A percentile compares a stretch with the other conserved stretches of the same genome.
Evolutionary conservation across 2,888 invertebrate species (phyloP).

Genomic region (Cylloceria caligata): DNA sequence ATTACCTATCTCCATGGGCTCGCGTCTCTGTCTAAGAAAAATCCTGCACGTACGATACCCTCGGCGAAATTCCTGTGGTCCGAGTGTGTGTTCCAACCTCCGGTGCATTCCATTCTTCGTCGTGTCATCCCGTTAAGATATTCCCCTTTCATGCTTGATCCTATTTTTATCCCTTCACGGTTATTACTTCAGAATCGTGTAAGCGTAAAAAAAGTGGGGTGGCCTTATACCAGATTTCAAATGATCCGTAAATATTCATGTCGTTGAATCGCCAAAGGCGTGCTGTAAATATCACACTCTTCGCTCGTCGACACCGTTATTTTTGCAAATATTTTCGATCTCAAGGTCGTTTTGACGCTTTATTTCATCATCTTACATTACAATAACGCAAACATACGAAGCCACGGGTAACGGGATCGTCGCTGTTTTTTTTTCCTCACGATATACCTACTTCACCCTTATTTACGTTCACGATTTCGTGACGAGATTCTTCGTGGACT

Average conservation of each 20-base stretch:
- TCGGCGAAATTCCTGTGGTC: conserved; percentile 21
- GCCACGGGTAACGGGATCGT: neutral
- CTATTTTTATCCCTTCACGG: conserved; percentile 44
- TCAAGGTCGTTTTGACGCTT: neutral
- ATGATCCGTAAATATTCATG: conserved; percentile 42
- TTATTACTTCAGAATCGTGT: conserved; percentile 46
- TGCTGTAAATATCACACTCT: conserved; percentile 32
- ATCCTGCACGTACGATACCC: conserved; percentile 26
- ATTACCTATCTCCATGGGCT: conserved; percentile 23
- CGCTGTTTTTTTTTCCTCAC: neutral
- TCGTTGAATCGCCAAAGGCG: conserved; percentile 17
- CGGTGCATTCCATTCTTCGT: conserved; percentile 6
- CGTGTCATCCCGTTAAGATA: conserved; percentile 46
- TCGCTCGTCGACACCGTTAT: conserved; percentile 5
- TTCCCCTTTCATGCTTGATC: conserved; percentile 27
- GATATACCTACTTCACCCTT: conserved; percentile 6
- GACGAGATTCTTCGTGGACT: conserved; percentile 47
- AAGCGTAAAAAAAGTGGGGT: conserved; percentile 18
- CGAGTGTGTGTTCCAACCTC: neutral
- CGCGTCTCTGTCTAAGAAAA: neutral
- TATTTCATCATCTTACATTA: conserved; percentile 11
- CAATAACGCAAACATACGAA: neutral
- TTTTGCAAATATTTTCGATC: conserved; percentile 7
- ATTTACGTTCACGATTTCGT: conserved; percentile 1
- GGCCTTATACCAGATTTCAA: conserved; percentile 41